Conservation (phyloP, 2,888 invertebrate species). For the Synanthedon vespiformis region DNA sequence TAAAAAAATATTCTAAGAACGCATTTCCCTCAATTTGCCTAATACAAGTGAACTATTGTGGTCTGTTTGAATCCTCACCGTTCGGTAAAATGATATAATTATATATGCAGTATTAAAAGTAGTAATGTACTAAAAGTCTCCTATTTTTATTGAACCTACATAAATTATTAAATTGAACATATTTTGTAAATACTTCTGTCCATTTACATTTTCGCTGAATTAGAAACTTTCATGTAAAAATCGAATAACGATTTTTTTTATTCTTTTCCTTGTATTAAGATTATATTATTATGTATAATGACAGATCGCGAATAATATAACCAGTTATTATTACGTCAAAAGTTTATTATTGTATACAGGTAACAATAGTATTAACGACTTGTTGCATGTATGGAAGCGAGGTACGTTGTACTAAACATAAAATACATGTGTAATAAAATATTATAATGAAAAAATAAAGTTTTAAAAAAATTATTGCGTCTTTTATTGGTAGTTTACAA, state of each 20-base stretch:
- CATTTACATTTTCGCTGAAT: conserved; percentile 21
- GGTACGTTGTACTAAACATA: conserved; percentile 36
- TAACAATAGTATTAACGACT: conserved; percentile 61
- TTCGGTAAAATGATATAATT: too few species aligned
- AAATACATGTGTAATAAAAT: conserved; percentile 64
- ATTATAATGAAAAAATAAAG: conserved; percentile 69
- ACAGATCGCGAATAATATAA: conserved; percentile 56
- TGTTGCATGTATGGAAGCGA: conserved; percentile 62
- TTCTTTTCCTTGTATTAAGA: conserved; percentile 43
- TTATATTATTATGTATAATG: conserved; percentile 20
- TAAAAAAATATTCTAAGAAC: too few species aligned
- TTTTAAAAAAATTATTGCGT: conserved; percentile 47
- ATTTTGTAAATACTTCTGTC: conserved; percentile 23
- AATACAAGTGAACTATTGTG: too few species aligned
- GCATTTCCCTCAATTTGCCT: too few species aligned
- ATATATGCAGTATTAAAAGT: neutral
- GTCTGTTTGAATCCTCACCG: too few species aligned
- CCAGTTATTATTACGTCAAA: conserved; percentile 66
- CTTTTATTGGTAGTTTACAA: conserved; percentile 12
- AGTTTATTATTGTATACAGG: conserved; percentile 68
- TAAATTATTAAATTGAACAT: neutral
- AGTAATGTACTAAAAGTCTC: neutral
- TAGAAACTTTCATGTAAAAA: conserved; percentile 30
- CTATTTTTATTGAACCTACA: neutral
- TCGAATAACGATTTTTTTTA: conserved; percentile 16